Base-by-base conservation (phyloP, 2,797 vertebrate species). In the Danio albolineatus region DNA sequence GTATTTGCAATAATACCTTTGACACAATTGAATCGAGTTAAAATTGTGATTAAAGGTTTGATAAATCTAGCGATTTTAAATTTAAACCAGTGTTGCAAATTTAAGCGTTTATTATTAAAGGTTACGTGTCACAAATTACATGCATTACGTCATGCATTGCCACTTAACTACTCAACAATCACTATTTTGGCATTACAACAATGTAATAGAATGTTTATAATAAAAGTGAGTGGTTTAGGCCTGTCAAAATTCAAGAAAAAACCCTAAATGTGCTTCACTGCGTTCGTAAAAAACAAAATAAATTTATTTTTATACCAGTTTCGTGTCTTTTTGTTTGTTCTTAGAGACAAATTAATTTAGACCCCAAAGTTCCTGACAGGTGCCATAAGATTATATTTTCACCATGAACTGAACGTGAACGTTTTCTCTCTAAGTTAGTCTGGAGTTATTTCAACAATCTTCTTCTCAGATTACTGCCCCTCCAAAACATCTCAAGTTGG, bases 401-500 rank as follows among this genome's bases (percentile, higher is more conserved):
- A 28, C 28, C 49, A 44, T 19, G 12, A 5, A 7, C 60, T 17
- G n/a, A 49, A 17, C 16, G 36, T 4, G 6, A 17, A 49, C 14
- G 16, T 5, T 54, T 7, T 65, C n/a, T 21, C n/a, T 39, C 38
- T 44, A n/a, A n/a, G n/a, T n/a, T n/a, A 19, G 43, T 21, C 19
- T 59, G 0, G 41, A 59, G 49, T 7, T 3, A 65, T 65, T 54
- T 65, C 10, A 66, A 7, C 71, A 61, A 16, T 12, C 39, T 38
- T 10, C 78, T 51, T 82, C 80, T 62, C 81, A 59, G 64, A 61
- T 82, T 82, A 74, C 84, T 76, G 38, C 13, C 28, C 4, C 62
- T 73, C 66, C 17, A 69, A 77, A 80, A 79, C 41, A 54, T 64
- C 71, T 78, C 84, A 81, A 82, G 84, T 79, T 54, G 48, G 78